Evolutionary conservation across 2,113 vertebrate species (phyloP).

Genomic region (Lipophrys pholis): DNA sequence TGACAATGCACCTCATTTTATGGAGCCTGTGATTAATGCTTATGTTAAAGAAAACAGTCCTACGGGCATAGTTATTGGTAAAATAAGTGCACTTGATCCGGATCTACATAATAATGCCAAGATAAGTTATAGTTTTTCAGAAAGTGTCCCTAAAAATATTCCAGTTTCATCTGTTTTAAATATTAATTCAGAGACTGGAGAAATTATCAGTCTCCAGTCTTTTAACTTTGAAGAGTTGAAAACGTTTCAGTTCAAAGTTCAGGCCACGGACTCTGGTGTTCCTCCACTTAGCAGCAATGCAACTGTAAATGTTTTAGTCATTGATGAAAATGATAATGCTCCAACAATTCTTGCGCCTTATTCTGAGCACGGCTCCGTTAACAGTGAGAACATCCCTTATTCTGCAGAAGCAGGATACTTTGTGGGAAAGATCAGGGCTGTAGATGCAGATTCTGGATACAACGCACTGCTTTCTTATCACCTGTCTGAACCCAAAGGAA

Average conservation of each 20-base stretch:
- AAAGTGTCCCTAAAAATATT: constrained; percentile 63
- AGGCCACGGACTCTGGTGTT: constrained; percentile 86
- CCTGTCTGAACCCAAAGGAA: constrained; percentile 67
- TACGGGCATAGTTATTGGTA: constrained; percentile 78
- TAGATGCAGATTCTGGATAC: constrained; percentile 73
- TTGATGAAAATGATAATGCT: constrained; percentile 88
- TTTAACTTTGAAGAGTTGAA: too few species aligned
- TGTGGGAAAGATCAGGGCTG: constrained; percentile 74
- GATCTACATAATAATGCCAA: constrained; percentile 82
- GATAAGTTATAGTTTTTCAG: constrained; percentile 82
- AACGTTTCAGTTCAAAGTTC: constrained; percentile 83
- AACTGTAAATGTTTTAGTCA: constrained; percentile 85
- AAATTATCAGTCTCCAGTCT: constrained; percentile 60
- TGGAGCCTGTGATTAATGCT: constrained; percentile 71
- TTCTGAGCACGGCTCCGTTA: constrained; percentile 76
- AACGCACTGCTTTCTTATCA: constrained; percentile 76
- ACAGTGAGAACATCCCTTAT: constrained; percentile 82
- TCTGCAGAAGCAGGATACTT: constrained; percentile 84
- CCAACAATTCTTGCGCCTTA: constrained; percentile 84
- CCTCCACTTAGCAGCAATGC: constrained; percentile 82
- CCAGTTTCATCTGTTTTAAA: constrained; percentile 79
- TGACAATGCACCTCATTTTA: constrained; percentile 87
- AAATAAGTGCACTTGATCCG: constrained; percentile 81
- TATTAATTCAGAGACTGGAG: constrained; percentile 75
- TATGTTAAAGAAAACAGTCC: constrained; percentile 87